Conservation (phyloP, 2,888 invertebrate genomes). For the Lordiphosa andalusiaca region DNA sequence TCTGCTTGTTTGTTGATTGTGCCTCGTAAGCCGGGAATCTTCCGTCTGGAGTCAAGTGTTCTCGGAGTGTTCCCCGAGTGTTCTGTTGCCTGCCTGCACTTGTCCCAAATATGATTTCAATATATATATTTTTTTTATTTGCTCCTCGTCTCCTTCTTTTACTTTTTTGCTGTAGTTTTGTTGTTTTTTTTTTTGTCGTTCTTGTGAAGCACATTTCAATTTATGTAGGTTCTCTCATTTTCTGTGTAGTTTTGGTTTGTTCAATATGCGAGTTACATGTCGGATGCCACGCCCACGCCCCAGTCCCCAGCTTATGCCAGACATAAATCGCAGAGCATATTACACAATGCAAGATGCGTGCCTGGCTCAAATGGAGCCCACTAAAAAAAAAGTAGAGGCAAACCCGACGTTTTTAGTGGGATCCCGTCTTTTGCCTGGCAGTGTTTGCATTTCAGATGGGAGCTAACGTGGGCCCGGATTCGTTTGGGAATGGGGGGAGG, state of each 20-base stretch:
- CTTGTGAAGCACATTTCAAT: conserved; percentile 59
- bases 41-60: conserved; percentile 38
- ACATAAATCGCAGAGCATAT: conserved; percentile 75
- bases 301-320: conserved; percentile 36
- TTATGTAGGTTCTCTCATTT: conserved; percentile 44
- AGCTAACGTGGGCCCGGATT: conserved; percentile 10
- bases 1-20: conserved; percentile 37
- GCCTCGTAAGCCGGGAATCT: conserved; percentile 38
- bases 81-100: conserved; percentile 31
- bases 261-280: conserved; percentile 66
- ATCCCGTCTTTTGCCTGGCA: conserved; percentile 16
- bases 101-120: conserved; percentile 65
- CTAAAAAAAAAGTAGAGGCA: conserved; percentile 7
- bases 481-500: conserved; percentile 24
- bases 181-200: conserved; percentile 15
- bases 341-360: conserved; percentile 69
- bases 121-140: conserved; percentile 23
- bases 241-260: conserved; percentile 33
- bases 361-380: conserved; percentile 46
- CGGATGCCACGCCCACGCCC: conserved; percentile 49
- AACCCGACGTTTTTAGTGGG: conserved; percentile 5
- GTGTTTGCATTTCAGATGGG: conserved; percentile 41
- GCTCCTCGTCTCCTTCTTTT: conserved; percentile 16
- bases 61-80: conserved; percentile 9
- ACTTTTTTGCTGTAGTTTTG: conserved; percentile 9